phyloP scores from a whole-genome alignment of 2,797 vertebrate genomes.

The Diplodus sargus region DNA sequence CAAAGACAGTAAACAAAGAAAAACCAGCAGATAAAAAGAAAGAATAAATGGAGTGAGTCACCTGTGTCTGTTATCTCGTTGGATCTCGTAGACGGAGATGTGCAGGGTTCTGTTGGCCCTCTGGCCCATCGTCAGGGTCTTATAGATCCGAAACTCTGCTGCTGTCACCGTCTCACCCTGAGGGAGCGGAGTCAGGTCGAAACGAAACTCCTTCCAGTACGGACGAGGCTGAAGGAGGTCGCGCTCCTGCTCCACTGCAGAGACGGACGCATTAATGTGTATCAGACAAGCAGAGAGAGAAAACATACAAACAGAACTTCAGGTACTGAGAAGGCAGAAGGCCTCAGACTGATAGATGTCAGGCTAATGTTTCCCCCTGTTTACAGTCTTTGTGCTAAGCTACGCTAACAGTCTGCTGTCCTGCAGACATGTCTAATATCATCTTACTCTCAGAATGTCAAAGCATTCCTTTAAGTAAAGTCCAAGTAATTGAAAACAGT shows the following conservation, averaged over 20 bases:
- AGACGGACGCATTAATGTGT: background rate
- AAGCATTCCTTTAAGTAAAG: no score
- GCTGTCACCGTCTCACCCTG: constrained; percentile 91
- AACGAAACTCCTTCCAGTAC: constrained; percentile 97
- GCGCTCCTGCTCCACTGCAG: constrained; percentile 90
- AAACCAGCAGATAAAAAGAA: background rate
- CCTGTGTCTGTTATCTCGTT: constrained; percentile 89
- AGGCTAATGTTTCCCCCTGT: no score
- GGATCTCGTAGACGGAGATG: constrained; percentile 92
- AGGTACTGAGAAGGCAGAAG: background rate
- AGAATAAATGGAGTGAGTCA: background rate
- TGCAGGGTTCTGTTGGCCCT: constrained; percentile 90
- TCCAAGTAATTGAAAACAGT: no score
- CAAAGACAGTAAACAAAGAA: background rate
- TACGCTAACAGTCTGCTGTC: no score
- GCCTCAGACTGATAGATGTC: no score
- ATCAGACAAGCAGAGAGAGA: no score
- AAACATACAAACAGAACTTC: no score
- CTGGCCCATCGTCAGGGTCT: constrained; percentile 84
- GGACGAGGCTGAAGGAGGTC: constrained; percentile 90
- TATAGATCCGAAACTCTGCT: constrained; percentile 95
- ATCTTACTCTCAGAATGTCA: no score
- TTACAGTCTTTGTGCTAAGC: no score
- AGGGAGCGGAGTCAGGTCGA: constrained; percentile 94
- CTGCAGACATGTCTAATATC: no score